Evolutionary conservation across 2,113 vertebrate species (phyloP).

Genomic region (Platichthys stellatus): DNA sequence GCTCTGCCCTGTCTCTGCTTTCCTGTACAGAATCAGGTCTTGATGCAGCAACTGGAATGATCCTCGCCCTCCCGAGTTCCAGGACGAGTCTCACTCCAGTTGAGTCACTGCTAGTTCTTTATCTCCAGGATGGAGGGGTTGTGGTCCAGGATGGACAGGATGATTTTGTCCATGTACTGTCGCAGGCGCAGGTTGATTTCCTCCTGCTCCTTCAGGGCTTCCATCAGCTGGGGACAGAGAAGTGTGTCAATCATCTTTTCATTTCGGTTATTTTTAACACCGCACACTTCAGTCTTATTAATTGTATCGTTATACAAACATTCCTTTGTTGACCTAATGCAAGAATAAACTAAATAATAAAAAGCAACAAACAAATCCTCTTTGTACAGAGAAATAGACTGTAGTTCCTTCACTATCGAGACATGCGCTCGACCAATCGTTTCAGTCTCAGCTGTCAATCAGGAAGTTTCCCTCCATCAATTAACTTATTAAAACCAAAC

Average conservation of each 20-base stretch:
- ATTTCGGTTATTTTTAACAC: not conserved
- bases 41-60: slow-evolving; percentile 50
- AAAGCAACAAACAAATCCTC: not conserved
- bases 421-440: too few species aligned
- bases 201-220: slow-evolving; percentile 97
- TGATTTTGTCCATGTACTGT: slow-evolving; percentile 99
- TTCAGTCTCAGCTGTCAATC: too few species aligned
- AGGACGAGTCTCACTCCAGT: slow-evolving; percentile 47
- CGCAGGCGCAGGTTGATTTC: slow-evolving; percentile 95
- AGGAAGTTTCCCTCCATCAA: too few species aligned
- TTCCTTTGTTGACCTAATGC: not conserved
- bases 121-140: slow-evolving; percentile 98
- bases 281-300: too few species aligned
- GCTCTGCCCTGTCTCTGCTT: slow-evolving; percentile 34
- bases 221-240: slow-evolving; percentile 88
- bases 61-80: not conserved
- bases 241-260: not conserved
- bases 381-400: not conserved
- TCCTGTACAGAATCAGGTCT: slow-evolving; percentile 15
- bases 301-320: not conserved
- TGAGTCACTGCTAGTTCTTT: slow-evolving; percentile 85
- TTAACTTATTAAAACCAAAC: too few species aligned
- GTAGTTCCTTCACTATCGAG: too few species aligned
- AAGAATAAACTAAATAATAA: not conserved
- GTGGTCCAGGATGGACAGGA: slow-evolving; percentile 95